phyloP scores from a whole-genome alignment of 2,113 vertebrate genomes.

The Microcebus jonahi region DNA sequence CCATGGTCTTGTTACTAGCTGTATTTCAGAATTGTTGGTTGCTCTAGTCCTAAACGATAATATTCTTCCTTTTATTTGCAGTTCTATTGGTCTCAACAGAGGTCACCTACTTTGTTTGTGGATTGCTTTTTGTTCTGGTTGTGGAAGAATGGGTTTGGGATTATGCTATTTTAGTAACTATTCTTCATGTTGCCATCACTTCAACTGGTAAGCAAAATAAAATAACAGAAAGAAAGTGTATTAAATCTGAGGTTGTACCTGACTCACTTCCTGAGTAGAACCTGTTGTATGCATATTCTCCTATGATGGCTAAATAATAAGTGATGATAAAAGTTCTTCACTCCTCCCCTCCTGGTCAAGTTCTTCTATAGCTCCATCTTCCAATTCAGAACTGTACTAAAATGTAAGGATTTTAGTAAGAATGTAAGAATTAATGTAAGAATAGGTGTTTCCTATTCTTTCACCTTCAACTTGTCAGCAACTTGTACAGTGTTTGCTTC shows the following conservation, averaged over 20 bases:
- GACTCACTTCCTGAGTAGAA: background rate
- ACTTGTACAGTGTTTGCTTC: background rate
- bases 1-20: background rate
- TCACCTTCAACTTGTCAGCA: background rate
- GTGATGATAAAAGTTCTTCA: background rate
- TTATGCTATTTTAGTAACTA: constrained; percentile 89
- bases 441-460: background rate
- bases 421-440: too few relatives aligned
- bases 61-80: constrained; percentile 65
- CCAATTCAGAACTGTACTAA: background rate
- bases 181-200: constrained; percentile 89
- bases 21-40: background rate
- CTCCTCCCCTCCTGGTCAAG: background rate
- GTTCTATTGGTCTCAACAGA: constrained; percentile 87
- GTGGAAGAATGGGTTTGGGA: constrained; percentile 92
- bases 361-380: background rate
- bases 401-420: background rate
- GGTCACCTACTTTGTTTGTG: constrained; percentile 89
- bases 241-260: background rate
- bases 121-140: constrained; percentile 89
- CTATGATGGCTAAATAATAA: background rate
- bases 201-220: constrained; percentile 83
- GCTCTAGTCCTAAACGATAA: background rate
- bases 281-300: background rate
- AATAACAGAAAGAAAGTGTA: constrained; percentile 11